phyloP scores from a whole-genome alignment of 2,888 invertebrate genomes.

The Oxystoma pomonae region DNA sequence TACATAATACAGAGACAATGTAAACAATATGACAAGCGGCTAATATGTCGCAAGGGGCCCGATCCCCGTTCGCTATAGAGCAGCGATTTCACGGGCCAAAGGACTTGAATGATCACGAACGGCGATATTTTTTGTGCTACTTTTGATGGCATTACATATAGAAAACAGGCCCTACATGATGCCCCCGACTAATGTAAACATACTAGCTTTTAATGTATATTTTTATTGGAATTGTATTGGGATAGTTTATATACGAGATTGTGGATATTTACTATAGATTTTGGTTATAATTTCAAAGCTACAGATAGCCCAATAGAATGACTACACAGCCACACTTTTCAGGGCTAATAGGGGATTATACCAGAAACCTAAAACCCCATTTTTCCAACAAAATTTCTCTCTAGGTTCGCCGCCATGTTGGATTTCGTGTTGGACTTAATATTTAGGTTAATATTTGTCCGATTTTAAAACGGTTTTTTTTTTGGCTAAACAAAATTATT shows the following conservation, averaged over 20 bases:
- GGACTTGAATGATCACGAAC: slow-evolving; percentile 33
- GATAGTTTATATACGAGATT: not conserved
- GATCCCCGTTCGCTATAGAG: slow-evolving; percentile 30
- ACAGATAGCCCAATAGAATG: too few species aligned
- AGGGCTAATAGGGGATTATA: too few species aligned
- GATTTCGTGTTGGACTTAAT: too few species aligned
- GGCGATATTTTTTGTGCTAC: slow-evolving; percentile 34
- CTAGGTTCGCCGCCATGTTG: too few species aligned
- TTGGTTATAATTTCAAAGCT: too few species aligned
- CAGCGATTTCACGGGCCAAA: slow-evolving; percentile 39
- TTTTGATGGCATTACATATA: slow-evolving; percentile 25
- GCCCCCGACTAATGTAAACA: not conserved
- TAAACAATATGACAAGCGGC: slow-evolving; percentile 50
- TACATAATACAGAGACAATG: slow-evolving; percentile 45
- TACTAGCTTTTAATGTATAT: not conserved
- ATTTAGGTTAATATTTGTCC: too few species aligned
- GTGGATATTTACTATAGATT: too few species aligned
- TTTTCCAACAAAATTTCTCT: too few species aligned
- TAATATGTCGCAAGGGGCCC: slow-evolving; percentile 44
- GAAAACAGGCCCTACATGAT: not conserved
- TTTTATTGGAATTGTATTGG: not conserved
- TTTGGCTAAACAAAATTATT: too few species aligned
- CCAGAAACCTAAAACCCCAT: too few species aligned
- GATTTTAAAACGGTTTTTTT: too few species aligned
- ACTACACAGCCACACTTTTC: too few species aligned